A percentile compares a stretch with the other conserved stretches of the same genome.
These are phyloP conservation scores for Serripes groenlandicus DNA, from an alignment of 2,888 invertebrate species.

Conservation along the genomic window DNA sequence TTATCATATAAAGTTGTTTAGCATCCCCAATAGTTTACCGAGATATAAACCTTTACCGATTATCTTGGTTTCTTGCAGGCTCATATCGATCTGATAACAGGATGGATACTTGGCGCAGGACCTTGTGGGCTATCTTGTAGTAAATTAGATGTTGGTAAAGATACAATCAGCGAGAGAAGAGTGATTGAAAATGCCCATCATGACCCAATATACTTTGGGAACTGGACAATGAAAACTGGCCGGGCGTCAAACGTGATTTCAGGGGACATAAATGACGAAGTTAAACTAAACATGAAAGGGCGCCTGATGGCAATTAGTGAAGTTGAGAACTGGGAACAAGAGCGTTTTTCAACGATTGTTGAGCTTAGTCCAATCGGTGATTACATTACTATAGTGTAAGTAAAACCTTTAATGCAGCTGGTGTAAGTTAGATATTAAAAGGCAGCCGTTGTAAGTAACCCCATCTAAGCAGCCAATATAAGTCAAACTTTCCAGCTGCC, in stretches of 20 bases:
- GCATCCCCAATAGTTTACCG: too few relatives aligned
- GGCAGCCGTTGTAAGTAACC: too few relatives aligned
- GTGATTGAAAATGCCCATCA: background rate
- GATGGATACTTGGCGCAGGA: constrained; percentile 71
- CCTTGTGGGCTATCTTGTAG: constrained; percentile 68
- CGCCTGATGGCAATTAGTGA: constrained; percentile 64
- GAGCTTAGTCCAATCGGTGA: constrained; percentile 21
- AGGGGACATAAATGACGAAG: constrained; percentile 16
- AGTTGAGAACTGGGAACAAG: constrained; percentile 66
- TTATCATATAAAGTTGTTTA: too few relatives aligned
- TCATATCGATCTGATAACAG: constrained; percentile 65
- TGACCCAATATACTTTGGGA: constrained; percentile 62
- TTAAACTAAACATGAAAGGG: constrained; percentile 35
- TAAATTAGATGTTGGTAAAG: constrained; percentile 45
- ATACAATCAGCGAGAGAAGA: constrained; percentile 41
- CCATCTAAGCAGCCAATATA: too few relatives aligned
- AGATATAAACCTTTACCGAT: too few relatives aligned
- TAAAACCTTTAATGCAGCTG: too few relatives aligned
- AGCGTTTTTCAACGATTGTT: constrained; percentile 46
- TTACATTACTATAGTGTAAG: constrained; percentile 52
- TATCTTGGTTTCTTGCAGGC: too few relatives aligned
- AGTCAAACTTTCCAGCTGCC: too few relatives aligned
- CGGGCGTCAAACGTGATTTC: background rate
- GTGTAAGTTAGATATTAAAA: too few relatives aligned
- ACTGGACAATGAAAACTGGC: constrained; percentile 52